phyloP scores from a whole-genome alignment of 2,113 vertebrate genomes.

The Lipotes vexillifer region DNA sequence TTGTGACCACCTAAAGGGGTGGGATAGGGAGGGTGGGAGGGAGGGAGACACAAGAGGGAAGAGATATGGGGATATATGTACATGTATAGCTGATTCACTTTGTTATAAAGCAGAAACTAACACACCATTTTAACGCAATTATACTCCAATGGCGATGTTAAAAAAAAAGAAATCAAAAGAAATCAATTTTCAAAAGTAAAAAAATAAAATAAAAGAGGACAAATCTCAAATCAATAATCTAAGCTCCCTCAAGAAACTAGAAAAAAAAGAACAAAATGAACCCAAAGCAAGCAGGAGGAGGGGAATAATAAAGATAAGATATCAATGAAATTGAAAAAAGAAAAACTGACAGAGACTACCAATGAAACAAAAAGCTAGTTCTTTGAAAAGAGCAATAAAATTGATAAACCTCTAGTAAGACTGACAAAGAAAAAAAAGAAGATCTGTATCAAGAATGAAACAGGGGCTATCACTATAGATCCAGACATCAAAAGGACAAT shows the following conservation, averaged over 20 bases:
- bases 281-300: background rate
- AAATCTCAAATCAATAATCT: background rate
- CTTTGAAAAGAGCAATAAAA: background rate
- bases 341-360: background rate
- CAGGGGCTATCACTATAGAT: background rate
- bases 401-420: background rate
- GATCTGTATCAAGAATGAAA: background rate
- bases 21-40: too few relatives aligned
- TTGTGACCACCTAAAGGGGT: too few relatives aligned
- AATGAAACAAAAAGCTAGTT: background rate
- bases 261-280: background rate
- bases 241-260: background rate
- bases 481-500: background rate
- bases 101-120: too few relatives aligned
- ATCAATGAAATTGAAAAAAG: background rate
- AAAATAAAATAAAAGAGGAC: background rate
- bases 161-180: too few relatives aligned
- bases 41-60: too few relatives aligned
- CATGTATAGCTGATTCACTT: too few relatives aligned
- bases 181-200: too few relatives aligned
- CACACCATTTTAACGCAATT: too few relatives aligned
- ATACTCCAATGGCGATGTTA: too few relatives aligned
- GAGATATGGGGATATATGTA: too few relatives aligned
- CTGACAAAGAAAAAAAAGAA: background rate
- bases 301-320: background rate